A percentile compares a stretch with the other conserved stretches of the same genome.
Evolutionary conservation across 2,113 vertebrate species (phyloP).

Genomic region (Noctilio leporinus): DNA sequence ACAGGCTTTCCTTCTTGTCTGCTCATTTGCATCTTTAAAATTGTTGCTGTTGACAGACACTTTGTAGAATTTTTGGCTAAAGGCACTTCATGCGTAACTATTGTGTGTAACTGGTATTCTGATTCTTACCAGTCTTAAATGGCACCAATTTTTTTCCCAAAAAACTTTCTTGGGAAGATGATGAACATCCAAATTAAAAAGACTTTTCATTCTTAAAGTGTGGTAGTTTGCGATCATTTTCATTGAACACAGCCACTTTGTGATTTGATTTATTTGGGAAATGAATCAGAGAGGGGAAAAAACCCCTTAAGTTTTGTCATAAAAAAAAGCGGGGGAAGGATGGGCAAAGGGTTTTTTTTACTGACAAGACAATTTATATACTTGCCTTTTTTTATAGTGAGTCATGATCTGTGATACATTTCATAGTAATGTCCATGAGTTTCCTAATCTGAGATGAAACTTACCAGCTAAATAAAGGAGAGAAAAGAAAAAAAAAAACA

Average conservation of each 20-base stretch:
- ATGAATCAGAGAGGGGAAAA: slow-evolving; percentile 77
- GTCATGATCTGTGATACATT: slow-evolving; percentile 73
- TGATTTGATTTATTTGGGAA: slow-evolving; percentile 79
- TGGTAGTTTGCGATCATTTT: slow-evolving; percentile 69
- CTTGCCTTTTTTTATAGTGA: slow-evolving; percentile 73
- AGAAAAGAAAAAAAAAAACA: not conserved
- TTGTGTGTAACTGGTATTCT: not conserved
- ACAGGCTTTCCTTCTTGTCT: not conserved
- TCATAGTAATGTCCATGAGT: slow-evolving; percentile 74
- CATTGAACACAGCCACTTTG: slow-evolving; percentile 75
- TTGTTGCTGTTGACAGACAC: not conserved
- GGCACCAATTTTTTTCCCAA: not conserved
- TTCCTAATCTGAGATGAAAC: slow-evolving; percentile 47
- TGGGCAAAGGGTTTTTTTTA: slow-evolving; percentile 66
- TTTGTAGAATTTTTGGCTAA: not conserved
- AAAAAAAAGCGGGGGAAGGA: slow-evolving; percentile 65
- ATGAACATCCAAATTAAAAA: slow-evolving; percentile 64
- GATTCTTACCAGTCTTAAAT: not conserved
- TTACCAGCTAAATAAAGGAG: slow-evolving; percentile 50
- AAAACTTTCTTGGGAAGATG: slow-evolving; percentile 62
- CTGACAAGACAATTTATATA: slow-evolving; percentile 77
- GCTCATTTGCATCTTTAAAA: not conserved
- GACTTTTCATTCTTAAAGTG: slow-evolving; percentile 62
- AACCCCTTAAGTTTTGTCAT: slow-evolving; percentile 71
- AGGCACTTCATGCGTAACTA: not conserved